Base-by-base conservation (phyloP, 1,140 invertebrate genomes). In the Drosophila ohnishii region DNA sequence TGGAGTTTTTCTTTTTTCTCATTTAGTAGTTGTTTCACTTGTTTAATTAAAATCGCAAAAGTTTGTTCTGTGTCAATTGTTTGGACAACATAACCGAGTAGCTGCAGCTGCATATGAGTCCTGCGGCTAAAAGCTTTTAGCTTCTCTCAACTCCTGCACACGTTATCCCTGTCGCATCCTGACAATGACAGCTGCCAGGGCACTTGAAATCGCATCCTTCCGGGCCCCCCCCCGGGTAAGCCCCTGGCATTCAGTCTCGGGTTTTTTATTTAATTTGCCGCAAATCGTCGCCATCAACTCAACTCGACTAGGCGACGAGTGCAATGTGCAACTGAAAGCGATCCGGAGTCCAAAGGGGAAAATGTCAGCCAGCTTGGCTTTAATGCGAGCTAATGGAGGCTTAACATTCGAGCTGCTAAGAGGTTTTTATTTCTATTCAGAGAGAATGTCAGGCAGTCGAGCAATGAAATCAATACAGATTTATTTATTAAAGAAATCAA, bases 251-350 rank as follows among this genome's bases (percentile, higher is more conserved):
- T 48, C 39, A 19, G 59, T 58, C 25, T 42, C 34, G 48, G 55
- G 35, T 50, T 86, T 74, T 74, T 78, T 73, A 78, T 86, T 75
- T 81, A 86, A 86, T 82, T 85, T 85, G 47, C 69, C 78, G 56
- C 75, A 85, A 85, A 85, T 85, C 70, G 70, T 72, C 25, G 65
- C 65, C 69, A 35, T 78, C 82, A 22, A 34, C 42, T 13, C 25
- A 9, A 53, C 44, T 11, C 37, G 13, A 16, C 39, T 16, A 35
- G 30, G 5, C 50, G 14, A 35, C 39, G 25, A 50, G 42, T 22
- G 67, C 65, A 48, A 34, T 11, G 44, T 47, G 67, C 67, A 48
- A 14, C 30, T 71, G 69, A 50, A 71, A 71, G 30, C 19, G 51
- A 71, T 70, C 35, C 55, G 16, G 16, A 37, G 51, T 37, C 19